Evolutionary conservation across 1,140 invertebrate genomes (phyloP), one percentile per base, ranked within the genome.

Genomic region (Psilanteris sp.): DNA sequence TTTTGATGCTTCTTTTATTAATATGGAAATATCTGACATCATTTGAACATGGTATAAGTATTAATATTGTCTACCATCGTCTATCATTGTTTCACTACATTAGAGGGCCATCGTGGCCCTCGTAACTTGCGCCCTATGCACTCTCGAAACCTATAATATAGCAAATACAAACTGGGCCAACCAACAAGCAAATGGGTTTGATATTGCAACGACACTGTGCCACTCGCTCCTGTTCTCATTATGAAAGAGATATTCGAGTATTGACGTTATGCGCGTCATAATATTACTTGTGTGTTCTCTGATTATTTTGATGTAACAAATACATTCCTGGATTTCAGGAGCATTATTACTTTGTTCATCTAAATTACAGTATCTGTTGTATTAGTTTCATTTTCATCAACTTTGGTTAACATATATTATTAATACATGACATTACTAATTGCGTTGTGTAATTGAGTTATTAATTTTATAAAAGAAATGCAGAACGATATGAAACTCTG

Each of bases 181-280:
- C 27, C 31, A n/a, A 20, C 43, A 8, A 27, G 43, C 32, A 50
- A 68, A 68, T 50, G 52, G 31, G 39, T 29, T 57, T 57, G 52
- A 68, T 57, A 68, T 68, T 57, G 31, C 31, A 14, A 44, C n/a
- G 50, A 67, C 27, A 57, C 41, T 13, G 43, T 46, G 37, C 39
- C 36, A 31, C 34, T 48, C 44, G 10, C 13, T 20, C 14, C 3
- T 13, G 15, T 18, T 50, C 10, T 13, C 27, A 66, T 54, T 32
- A 43, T 16, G 27, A 41, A 34, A 52, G 61, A 54, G 37, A 66
- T 44, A 54, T 66, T 66, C 46, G 34, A 50, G 43, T 37, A 50
- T 50, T 22, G 34, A 24, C 36, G 36, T 41, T 41, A 48, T n/a
- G 4, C 3, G 36, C 15, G 20, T 29, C 9, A 55, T 39, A 57